A percentile compares a stretch with the other conserved stretches of the same genome.
These are phyloP conservation scores for Archips xylosteana DNA, from an alignment of 2,888 invertebrate species.

Conservation along the genomic window DNA sequence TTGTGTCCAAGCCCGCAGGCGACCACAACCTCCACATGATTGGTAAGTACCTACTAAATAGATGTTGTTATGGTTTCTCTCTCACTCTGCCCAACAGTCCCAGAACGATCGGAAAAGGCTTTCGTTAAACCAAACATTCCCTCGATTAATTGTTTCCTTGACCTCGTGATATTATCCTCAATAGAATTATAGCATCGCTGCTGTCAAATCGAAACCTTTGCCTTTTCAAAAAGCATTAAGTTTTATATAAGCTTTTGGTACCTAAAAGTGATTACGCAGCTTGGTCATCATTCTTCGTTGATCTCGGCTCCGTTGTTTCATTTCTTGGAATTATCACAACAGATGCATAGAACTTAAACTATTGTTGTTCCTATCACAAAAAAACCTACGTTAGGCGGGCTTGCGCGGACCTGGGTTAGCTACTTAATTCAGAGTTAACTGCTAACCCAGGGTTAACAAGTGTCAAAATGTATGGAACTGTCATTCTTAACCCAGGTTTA, in stretches of 20 bases:
- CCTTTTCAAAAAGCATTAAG: not conserved
- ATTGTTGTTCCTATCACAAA: not conserved
- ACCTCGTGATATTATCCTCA: constrained; percentile 1
- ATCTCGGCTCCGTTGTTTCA: not conserved
- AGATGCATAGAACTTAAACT: not conserved
- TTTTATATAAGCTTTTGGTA: not conserved
- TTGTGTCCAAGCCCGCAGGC: constrained; percentile 84
- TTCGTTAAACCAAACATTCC: constrained; percentile 7
- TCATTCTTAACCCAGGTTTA: no score
- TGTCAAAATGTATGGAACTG: no score
- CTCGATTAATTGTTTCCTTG: not conserved
- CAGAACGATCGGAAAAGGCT: not conserved
- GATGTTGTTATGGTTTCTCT: not conserved
- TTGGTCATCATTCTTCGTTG: not conserved
- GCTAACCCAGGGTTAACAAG: no score
- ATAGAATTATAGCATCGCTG: not conserved
- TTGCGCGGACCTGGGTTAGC: no score
- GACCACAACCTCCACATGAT: constrained; percentile 85
- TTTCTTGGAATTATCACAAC: not conserved
- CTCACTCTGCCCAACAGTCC: not conserved
- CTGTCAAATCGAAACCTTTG: not conserved
- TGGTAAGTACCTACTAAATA: constrained; percentile 75
- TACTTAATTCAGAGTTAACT: no score
- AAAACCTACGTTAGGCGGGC: not conserved
- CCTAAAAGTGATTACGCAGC: not conserved